phyloP scores from a whole-genome alignment of 2,888 invertebrate genomes.

The Mesochorus sp. region DNA sequence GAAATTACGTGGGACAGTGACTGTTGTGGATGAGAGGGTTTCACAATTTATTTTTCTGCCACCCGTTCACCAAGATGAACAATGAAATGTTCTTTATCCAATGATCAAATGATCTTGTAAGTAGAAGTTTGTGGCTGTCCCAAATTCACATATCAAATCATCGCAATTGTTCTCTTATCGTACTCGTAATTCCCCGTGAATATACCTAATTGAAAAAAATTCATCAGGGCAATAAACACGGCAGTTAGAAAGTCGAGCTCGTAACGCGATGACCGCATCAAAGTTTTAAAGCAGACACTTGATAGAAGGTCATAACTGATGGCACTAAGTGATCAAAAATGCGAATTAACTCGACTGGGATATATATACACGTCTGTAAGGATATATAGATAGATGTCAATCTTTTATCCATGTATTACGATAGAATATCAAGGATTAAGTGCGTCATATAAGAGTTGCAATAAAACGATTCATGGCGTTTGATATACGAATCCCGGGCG shows the following conservation, averaged over 20 bases:
- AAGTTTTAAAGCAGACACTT: not conserved
- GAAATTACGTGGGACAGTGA: not conserved
- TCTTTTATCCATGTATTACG: not conserved
- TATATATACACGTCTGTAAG: not conserved
- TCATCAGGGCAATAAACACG: not conserved
- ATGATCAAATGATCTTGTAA: too few relatives aligned
- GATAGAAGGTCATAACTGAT: conserved; percentile 6
- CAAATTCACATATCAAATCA: too few relatives aligned
- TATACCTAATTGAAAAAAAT: too few relatives aligned
- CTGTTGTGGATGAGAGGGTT: too few relatives aligned
- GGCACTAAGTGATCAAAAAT: conserved; percentile 23
- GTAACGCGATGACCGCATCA: not conserved
- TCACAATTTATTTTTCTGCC: too few relatives aligned
- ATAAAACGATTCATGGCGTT: conserved; percentile 50
- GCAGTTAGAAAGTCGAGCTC: conserved; percentile 2
- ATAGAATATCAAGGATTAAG: not conserved
- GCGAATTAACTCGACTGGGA: not conserved
- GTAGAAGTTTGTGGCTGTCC: too few relatives aligned
- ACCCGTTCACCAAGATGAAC: too few relatives aligned
- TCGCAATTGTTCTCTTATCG: too few relatives aligned
- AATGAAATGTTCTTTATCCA: too few relatives aligned
- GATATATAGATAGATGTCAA: not conserved
- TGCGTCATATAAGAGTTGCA: not conserved
- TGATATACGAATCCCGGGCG: conserved; percentile 11
- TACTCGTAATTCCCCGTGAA: too few relatives aligned